Base-by-base conservation (phyloP, 2,888 invertebrate genomes). In the Antitype chi region DNA sequence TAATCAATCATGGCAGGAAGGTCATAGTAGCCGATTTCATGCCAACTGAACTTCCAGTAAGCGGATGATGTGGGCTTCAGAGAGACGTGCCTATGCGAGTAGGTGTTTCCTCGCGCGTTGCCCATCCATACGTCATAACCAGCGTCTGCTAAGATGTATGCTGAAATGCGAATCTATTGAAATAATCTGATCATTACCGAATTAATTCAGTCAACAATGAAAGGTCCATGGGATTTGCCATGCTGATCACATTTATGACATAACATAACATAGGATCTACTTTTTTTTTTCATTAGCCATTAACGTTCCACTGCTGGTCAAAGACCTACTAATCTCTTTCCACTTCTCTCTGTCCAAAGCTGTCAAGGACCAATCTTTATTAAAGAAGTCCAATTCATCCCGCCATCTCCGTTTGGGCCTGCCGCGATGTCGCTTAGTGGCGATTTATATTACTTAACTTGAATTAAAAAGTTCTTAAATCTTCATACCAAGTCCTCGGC, bases 81-180 rank as follows among this genome's bases (percentile, higher is more conserved):
- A 9, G 91, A 88, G 5, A 97, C 92, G 90, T 98, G 98, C 2
- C 95, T 97, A 70, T 97, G 96, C 11, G 98, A 98, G 92, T 98
- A 98, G 0, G 97, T 97, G 93, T 99, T 99, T 2, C 99, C 99
- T 76, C 99, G 95, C 15, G 98, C 97, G 93, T 99, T 99, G 13
- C 98, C 98, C 93, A 99, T 93, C 99, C 99, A 99, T 0, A 98
- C 98, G 88, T 98, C 98, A 89, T 98, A 98, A 20, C 98, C 98
- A 25, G 96, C 94, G 84, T 98, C 98, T 0, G 98, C 97, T 83
- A 98, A 96, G 89, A 97, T 96, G 95, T 97, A 98, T 82, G 96
- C 99, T 98, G 89, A 53, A 92, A 91, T 38, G 0, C 62, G 49
- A 57, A 55, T 28, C 1, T 49, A 23, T 53, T 32, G 20, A 49